Evolutionary conservation across 1,140 invertebrate genomes (phyloP), one percentile per base, ranked within the genome.

Genomic region (Nylanderia fulva): DNA sequence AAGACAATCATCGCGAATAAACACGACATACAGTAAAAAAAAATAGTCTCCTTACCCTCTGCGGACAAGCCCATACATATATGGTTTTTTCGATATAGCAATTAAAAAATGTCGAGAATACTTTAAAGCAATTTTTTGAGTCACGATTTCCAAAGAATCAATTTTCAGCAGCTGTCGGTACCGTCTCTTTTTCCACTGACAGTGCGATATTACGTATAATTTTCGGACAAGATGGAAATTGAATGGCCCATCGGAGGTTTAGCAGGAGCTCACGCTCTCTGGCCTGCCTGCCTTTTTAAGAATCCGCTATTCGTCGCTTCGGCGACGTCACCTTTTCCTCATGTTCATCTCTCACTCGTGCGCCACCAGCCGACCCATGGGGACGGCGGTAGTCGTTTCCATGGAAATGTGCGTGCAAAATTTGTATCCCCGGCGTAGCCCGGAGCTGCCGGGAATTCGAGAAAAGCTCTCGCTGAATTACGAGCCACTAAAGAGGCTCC

Each of bases 401-500:
- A 82, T 82, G 87, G 80, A 86, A 86, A 89, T 86, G 87, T 86
- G 88, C 87, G 87, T 89, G 80, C 36, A 76, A 89, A 90, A 90
- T 90, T 90, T 90, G 88, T 90, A 90, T 86, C 85, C 27, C 6
- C 36, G 45, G 39, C 52, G 21, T 27, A 24, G 52, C n/a, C 24
- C 11, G 18, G 18, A 54, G 64, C 74, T 58, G 58, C 18, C 42
- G 69, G 56, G 69, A 86, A 88, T 88, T 90, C 89, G 84, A 82
- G 89, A 84, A 90, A 90, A 90, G 89, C 89, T 90, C 85, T 85
- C 64, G 84, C 71, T 90, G 89, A 90, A 90, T 90, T 90, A 90
- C 87, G 89, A 90, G 88, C 89, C 85, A 90, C 89, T 90, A 90
- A 90, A 90, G 89, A 90, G 86, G 86, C 85, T 90, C 75, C 79